Conservation (phyloP, 2,888 invertebrate species). For the Argyresthia goedartella region DNA sequence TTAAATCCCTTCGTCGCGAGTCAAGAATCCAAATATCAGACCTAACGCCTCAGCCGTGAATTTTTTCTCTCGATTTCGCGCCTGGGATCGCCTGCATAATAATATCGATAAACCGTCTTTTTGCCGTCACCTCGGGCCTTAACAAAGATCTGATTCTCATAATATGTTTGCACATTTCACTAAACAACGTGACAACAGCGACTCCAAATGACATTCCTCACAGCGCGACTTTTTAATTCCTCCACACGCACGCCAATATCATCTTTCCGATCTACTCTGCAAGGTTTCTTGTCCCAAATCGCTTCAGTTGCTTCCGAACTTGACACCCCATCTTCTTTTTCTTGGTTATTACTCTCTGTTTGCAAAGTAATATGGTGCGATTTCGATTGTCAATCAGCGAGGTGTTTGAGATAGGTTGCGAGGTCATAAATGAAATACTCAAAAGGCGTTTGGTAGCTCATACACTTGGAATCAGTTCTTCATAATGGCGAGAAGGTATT, state of each 20-base stretch:
- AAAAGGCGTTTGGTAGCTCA: slow-evolving; percentile 36
- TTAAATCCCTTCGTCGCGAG: slow-evolving; percentile 27
- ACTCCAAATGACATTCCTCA: slow-evolving; percentile 33
- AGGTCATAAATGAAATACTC: slow-evolving; percentile 28
- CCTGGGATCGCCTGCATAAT: slow-evolving; percentile 42
- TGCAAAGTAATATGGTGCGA: slow-evolving; percentile 17
- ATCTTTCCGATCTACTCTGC: slow-evolving; percentile 6
- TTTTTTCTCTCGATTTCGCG: slow-evolving; percentile 42
- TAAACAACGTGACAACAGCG: slow-evolving; percentile 39
- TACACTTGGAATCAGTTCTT: slow-evolving; percentile 46
- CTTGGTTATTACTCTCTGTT: background rate
- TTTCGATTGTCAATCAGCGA: slow-evolving; percentile 16
- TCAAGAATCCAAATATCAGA: slow-evolving; percentile 23
- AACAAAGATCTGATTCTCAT: slow-evolving; percentile 38
- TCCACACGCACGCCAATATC: slow-evolving; percentile 11
- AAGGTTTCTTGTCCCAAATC: background rate
- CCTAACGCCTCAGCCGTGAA: slow-evolving; percentile 12
- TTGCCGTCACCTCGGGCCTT: slow-evolving; percentile 8
- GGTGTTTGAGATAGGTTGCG: slow-evolving; percentile 17
- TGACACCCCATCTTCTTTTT: background rate
- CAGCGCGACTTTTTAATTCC: slow-evolving; percentile 20
- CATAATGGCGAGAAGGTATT: slow-evolving; percentile 49
- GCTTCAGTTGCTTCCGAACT: background rate
- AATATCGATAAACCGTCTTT: slow-evolving; percentile 40
- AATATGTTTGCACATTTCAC: slow-evolving; percentile 60